These are phyloP conservation scores for Cheilosia variabilis DNA, from an alignment of 2,888 invertebrate species.

Conservation along the genomic window DNA sequence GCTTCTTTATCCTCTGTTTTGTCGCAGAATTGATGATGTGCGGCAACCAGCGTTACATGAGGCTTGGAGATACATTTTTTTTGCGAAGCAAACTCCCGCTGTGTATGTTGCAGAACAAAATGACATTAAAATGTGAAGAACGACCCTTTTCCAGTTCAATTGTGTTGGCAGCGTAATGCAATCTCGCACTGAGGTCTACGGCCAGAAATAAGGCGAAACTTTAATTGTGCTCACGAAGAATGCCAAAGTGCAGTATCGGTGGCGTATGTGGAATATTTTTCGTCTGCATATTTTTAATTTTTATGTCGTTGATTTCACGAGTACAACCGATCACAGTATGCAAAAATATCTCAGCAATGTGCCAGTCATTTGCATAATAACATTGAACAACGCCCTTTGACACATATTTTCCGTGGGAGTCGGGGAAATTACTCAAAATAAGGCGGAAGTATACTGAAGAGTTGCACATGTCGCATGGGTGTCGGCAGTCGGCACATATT, in stretches of 20 bases:
- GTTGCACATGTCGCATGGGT: background rate
- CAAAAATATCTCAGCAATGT: conserved; percentile 39
- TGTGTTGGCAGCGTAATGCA: conserved; percentile 13
- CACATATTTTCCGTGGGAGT: conserved; percentile 3
- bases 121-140: conserved; percentile 38
- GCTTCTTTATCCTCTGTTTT: conserved; percentile 32
- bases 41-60: conserved; percentile 17
- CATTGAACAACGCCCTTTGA: conserved; percentile 48
- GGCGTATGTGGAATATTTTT: conserved; percentile 47
- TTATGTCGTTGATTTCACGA: conserved; percentile 2
- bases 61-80: conserved; percentile 13
- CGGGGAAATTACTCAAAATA: conserved; percentile 14
- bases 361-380: conserved; percentile 48
- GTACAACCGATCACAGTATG: conserved; percentile 29
- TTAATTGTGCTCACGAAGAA: conserved; percentile 23
- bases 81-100: conserved; percentile 14
- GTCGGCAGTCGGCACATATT: conserved; percentile 13
- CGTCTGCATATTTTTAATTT: conserved; percentile 21
- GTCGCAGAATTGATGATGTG: conserved; percentile 53
- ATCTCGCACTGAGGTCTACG: background rate
- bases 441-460: background rate
- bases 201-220: conserved; percentile 12
- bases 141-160: conserved; percentile 35
- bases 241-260: conserved; percentile 8
- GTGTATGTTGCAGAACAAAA: background rate